Evolutionary conservation across 1,140 invertebrate genomes (phyloP), one percentile per base, ranked within the genome.

Genomic region (Piezodorus guildinii): DNA sequence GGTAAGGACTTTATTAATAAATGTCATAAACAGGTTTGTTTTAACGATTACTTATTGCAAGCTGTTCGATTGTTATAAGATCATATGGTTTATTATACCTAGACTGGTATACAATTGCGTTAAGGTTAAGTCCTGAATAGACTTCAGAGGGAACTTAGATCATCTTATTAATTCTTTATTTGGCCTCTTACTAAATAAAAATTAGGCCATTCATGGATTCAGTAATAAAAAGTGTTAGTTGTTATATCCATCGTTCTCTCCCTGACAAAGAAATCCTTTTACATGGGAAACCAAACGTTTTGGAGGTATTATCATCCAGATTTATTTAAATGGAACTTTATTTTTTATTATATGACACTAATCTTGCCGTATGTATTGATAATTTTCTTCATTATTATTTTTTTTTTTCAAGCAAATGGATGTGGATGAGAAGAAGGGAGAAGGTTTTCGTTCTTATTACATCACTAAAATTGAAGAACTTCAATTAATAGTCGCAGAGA

Each of bases 401-500:
- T 1, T n/a, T n/a, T 68, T 67, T 64, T 62, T 68, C 70, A 73
- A 80, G 64, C 76, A 93, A 86, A 93, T 94, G 91, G 92, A 94
- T 66, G 81, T 93, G 58, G 91, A 94, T 76, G 80, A 85, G 16
- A 81, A 77, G 34, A 88, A 85, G 70, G 88, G 88, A 23, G 92
- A 96, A 74, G 94, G 94, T 17, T 91, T 97, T 70, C 82, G 88
- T 62, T 88, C 90, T 2, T 98, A 98, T 77, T 98, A 96, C 71
- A 88, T 94, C 68, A 92, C 92, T 43, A 98, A 98, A 80, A 97
- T 96, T 65, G 95, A 98, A 79, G 94, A 97, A 76, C 76, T 98
- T 4, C 92, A 96, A 74, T 78, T 98, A 30, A 86, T 92, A 70
- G 94, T 99, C 8, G 90, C 93, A 27, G 96, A 99, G 69, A 99